Percentiles rank a stretch among this genome's conserved stretches.
These are phyloP conservation scores for Polymixis lichenea DNA, from an alignment of 2,888 invertebrate species.

Conservation along the genomic window DNA sequence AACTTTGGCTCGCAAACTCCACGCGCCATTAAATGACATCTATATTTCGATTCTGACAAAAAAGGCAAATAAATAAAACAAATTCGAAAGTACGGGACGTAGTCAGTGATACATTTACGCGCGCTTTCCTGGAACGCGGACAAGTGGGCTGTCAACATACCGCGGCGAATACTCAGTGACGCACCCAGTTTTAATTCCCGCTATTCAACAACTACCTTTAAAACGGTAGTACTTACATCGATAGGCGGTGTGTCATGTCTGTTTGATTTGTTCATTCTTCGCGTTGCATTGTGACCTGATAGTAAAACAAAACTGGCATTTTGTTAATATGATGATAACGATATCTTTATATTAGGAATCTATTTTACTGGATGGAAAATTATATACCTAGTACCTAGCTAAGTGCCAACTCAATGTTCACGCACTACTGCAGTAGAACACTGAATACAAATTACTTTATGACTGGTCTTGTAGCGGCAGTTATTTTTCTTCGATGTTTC, in stretches of 20 bases:
- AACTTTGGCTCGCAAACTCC: constrained; percentile 17
- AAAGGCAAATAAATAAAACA: constrained; percentile 22
- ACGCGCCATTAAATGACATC: not conserved
- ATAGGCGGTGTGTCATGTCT: constrained; percentile 54
- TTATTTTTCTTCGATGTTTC: constrained; percentile 25
- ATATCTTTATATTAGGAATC: not conserved
- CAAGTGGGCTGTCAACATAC: constrained; percentile 66
- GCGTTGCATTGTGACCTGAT: constrained; percentile 19
- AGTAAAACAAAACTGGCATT: constrained; percentile 21
- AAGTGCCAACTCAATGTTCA: constrained; percentile 3
- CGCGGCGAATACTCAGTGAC: constrained; percentile 53
- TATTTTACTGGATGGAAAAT: constrained; percentile 5
- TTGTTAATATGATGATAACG: not conserved
- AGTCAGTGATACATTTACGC: constrained; percentile 62
- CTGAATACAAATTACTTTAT: constrained; percentile 19
- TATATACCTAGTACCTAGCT: constrained; percentile 11
- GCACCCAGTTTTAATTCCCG: constrained; percentile 67
- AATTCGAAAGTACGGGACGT: constrained; percentile 60
- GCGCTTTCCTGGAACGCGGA: constrained; percentile 65
- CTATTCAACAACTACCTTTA: constrained; percentile 59
- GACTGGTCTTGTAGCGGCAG: constrained; percentile 3
- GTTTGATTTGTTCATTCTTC: constrained; percentile 51
- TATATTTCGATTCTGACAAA: not conserved
- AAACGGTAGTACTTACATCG: constrained; percentile 50
- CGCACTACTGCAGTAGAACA: constrained; percentile 10